Base-by-base conservation (phyloP, 2,797 vertebrate genomes). In the Helostoma temminkii region DNA sequence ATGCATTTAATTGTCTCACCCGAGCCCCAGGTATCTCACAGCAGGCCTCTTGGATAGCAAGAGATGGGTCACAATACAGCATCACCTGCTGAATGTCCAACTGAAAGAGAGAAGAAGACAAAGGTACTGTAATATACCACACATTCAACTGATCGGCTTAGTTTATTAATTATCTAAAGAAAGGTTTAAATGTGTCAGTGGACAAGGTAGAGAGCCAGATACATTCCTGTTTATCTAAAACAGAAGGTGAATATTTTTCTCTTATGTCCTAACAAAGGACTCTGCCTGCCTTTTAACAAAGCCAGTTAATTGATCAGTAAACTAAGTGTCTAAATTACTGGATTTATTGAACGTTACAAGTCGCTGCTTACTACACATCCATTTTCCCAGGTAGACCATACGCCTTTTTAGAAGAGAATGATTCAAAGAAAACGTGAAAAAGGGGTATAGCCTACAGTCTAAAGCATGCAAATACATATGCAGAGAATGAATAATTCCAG, bases 11-110 rank as follows among this genome's bases (percentile, higher is more conserved):
- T 2, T 6, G 7, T 15, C 56, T 97, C 87, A 98, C 97, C 93
- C 95, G 93, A 0, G 93, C 90, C 0, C 95, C 94, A 0, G 93
- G 94, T 59, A 98, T 96, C 89, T 99, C 97, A 21, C 98, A 99
- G 91, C 98, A 99, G 15, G 95, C 93, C 76, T 98, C 96, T 67
- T 95, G 94, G 53, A 94, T 92, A 72, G 96, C 96, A 30, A 99
- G 91, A 66, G 92, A 86, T 0, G 96, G 92, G 53, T 98, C 94
- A 1, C 98, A 99, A 75, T 98, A 99, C 85, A 99, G 85, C 81
- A 95, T 93, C 1, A 93, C 94, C 89, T 99, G 97, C 89, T 98
- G 98, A 59, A 98, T 75, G 85, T 98, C 96, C 43, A 98, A 94
- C 98, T 99, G 85, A 46, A 26, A 12, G 41, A 43, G n/a, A 55